Evolutionary conservation across 2,797 vertebrate genomes (phyloP).

Genomic region (Sylvia borin): DNA sequence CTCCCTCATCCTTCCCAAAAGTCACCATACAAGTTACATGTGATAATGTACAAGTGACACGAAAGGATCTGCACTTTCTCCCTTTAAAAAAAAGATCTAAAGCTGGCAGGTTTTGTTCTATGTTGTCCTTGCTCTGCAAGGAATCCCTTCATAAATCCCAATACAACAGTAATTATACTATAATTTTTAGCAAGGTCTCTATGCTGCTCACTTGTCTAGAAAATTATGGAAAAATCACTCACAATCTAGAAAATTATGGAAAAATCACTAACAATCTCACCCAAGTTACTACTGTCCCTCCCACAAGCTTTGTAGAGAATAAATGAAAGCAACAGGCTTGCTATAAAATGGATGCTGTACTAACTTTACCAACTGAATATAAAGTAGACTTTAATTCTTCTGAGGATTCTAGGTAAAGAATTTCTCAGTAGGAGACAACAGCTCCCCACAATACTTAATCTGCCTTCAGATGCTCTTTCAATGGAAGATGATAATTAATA

Average conservation of each 20-base stretch:
- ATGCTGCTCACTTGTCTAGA: not conserved
- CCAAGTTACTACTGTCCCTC: not conserved
- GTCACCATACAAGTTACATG: not conserved
- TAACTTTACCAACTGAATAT: not conserved
- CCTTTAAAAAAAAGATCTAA: not conserved
- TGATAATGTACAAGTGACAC: not conserved
- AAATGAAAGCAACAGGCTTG: not conserved
- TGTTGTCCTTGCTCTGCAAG: accelerated
- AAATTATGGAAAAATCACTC: not conserved
- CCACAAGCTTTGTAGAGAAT: not conserved
- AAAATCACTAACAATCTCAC: not conserved
- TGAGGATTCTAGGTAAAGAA: not conserved
- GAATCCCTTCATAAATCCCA: not conserved
- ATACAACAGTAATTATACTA: not conserved
- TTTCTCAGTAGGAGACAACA: not conserved
- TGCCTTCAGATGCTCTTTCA: not conserved
- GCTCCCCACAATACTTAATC: not conserved
- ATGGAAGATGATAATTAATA: not conserved
- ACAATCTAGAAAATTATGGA: not conserved
- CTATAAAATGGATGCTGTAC: not conserved
- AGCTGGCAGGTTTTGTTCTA: not conserved
- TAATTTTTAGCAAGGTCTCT: not conserved
- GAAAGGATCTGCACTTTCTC: not conserved
- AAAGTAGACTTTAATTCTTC: not conserved
- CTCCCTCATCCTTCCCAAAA: not conserved